phyloP scores from a whole-genome alignment of 2,797 vertebrate species.

The Molothrus ater region DNA sequence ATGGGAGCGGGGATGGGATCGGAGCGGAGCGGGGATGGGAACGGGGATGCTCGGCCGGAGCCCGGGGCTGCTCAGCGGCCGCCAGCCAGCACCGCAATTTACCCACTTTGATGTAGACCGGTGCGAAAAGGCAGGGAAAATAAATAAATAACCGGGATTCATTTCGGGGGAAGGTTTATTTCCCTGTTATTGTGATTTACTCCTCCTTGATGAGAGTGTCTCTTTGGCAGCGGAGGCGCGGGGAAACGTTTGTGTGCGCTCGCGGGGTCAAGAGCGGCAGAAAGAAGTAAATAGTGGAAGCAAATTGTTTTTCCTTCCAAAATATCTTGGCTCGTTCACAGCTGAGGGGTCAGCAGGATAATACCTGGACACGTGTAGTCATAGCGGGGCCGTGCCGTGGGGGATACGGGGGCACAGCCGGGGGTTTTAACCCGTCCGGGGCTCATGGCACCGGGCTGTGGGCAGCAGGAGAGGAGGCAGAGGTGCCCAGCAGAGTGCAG shows the following conservation, averaged over 20 bases:
- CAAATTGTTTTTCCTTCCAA: conserved; percentile 21
- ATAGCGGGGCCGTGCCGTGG: fast-evolving
- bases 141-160: not conserved
- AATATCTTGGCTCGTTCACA: not conserved
- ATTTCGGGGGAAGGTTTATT: conserved; percentile 57
- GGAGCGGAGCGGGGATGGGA: not conserved
- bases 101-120: not conserved
- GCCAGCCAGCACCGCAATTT: not conserved
- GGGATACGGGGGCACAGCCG: not conserved
- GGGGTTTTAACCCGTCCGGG: fast-evolving
- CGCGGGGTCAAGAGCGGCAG: conserved; percentile 30
- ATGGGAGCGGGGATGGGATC: not conserved
- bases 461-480: not conserved
- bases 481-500: no score
- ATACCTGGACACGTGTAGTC: fast-evolving
- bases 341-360: not conserved
- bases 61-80: not conserved
- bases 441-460: fast-evolving
- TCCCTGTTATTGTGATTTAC: conserved; percentile 65
- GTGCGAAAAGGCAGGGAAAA: not conserved
- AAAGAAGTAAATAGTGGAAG: conserved; percentile 1
- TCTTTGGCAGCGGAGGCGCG: not conserved
- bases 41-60: not conserved
- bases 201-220: conserved; percentile 40
- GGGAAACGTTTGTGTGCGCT: not conserved